Base-by-base conservation (phyloP, 2,113 vertebrate genomes). In the Litocranius walleri region DNA sequence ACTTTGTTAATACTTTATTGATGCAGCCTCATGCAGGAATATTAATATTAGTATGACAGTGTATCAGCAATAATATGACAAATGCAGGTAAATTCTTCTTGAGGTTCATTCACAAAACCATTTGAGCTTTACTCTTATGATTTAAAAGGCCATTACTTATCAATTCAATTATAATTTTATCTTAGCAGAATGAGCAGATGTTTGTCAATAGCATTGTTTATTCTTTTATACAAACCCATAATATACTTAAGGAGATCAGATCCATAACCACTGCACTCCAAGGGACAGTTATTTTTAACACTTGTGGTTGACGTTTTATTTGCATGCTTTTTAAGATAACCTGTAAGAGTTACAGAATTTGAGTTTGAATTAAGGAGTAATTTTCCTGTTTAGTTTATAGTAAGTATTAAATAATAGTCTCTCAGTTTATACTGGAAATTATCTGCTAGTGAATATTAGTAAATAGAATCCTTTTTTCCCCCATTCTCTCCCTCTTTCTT, bases 41-140 rank as follows among this genome's bases (percentile, higher is more conserved):
- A 96, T 97, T 96, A 96, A 95, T 91, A 93, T 80, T 52, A 45
- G 16, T 12, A 15, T 96, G 94, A 92, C 67, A 96, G 61, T 50
- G 78, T 91, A 95, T 96, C 96, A 95, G 96, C 95, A 97, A 45
- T 87, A 88, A 88, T 94, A 81, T 95, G 94, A 97, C 52, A 50
- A 95, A 95, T 91, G 27, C 19, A 92, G 61, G 84, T 27, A 89
- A 92, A 95, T 90, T 98, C 85, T 91, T 45, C 91, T 92, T 90
- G 62, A 74, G 19, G 40, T 92, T 90, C 64, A 80, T 83, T 40
- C 45, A 94, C 92, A 17, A 83, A 90, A 57, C 27, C 59, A 85
- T 40, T 83, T 61, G 40, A 77, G 81, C 54, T 96, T 97, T 94
- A 59, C 83, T 92, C n/a, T 88, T 62, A 54, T 92, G 81, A 94